Evolutionary conservation across 2,797 vertebrate species (phyloP).

Genomic region (Saxicola maurus): DNA sequence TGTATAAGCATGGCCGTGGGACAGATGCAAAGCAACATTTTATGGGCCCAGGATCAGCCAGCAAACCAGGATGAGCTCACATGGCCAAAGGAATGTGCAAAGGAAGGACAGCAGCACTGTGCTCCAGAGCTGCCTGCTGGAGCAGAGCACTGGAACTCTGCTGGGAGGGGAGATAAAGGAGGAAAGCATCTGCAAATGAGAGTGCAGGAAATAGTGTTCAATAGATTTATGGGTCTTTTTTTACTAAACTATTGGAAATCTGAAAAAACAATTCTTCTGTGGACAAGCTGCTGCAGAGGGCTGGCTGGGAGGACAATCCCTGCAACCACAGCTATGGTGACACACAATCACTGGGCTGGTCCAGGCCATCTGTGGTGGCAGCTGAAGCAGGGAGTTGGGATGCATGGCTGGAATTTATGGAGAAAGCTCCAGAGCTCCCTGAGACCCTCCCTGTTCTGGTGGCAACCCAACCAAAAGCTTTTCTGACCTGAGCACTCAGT

Average conservation of each 20-base stretch:
- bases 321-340: background rate
- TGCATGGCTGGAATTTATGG: background rate
- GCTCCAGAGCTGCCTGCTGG: background rate
- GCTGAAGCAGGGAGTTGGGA: constrained; percentile 11
- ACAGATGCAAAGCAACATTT: background rate
- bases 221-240: background rate
- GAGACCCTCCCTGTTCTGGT: background rate
- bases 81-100: background rate
- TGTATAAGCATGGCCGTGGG: rapidly evolving
- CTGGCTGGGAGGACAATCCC: background rate
- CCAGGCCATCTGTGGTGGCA: constrained; percentile 27
- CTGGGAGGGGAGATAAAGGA: background rate
- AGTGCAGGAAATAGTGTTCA: rapidly evolving
- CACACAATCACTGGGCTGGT: background rate
- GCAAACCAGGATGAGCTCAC: background rate
- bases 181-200: background rate
- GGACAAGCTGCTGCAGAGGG: background rate
- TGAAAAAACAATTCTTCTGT: background rate
- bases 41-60: background rate
- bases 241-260: background rate
- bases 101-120: background rate
- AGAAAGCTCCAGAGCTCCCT: background rate
- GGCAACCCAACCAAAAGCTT: constrained; percentile 7
- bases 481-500: background rate
- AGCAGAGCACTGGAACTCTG: background rate